Base-by-base conservation (phyloP, 2,888 invertebrate genomes). In the Onthophagus sagittarius region DNA sequence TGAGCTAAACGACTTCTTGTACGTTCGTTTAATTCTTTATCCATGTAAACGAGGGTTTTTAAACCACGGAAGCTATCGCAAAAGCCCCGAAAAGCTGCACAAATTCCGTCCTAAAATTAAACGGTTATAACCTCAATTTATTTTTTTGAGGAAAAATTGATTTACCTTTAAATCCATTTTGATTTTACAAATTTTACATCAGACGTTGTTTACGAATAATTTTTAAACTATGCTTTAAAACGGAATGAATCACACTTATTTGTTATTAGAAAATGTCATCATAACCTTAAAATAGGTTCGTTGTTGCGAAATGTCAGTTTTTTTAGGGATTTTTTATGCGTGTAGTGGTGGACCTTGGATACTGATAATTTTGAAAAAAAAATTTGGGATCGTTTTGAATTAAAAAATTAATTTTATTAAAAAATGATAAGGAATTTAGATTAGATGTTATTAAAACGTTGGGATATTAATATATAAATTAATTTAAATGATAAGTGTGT, bases 41-140 rank as follows among this genome's bases (percentile, higher is more conserved):
- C 94, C 85, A 95, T 88, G 83, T 92, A 92, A 82, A 93, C 90
- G 77, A 95, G 88, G 73, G 93, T 90, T 14, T 91, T 87, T 80
- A 92, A 91, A 77, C 95, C 95, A 81, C 90, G 90, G 77, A 94
- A 88, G 84, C 95, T 95, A 84, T 95, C 95, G 82, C 90, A 88
- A 76, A 93, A 87, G 5, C 95, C 95, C 83, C 90, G 90, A 79
- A 90, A 87, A 79, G 92, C 85, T 53, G 39, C 39, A 53, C 39
- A 53, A 53, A 53, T 73, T 92, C 91, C 80, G 88, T 86, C 74
- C 89, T 84, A 83, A 92, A 89, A 83, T 88, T 89, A 93, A 93
- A 85, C 23, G 3, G 1, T 23, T 23, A 2, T 23, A 79, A 89
- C 88, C 80, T 74, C 71, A 13, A 65, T 14, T 73, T 73, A 14